phyloP scores from a whole-genome alignment of 1,140 invertebrate species.

The Lordiphosa collinella region DNA sequence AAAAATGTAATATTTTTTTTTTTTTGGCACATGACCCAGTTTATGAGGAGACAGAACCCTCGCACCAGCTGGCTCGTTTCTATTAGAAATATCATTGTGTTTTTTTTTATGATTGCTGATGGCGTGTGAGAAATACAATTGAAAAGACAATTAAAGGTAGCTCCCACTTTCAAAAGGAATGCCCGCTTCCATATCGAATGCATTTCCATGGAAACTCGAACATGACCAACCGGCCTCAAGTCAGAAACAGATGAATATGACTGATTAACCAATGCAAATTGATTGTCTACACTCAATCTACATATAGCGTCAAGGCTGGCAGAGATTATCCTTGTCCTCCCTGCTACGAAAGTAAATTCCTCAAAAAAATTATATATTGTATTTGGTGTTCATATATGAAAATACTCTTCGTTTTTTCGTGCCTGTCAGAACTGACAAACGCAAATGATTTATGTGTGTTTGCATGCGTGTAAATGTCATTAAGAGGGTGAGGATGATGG shows the following conservation, averaged over 20 bases:
- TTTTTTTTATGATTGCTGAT: conserved; percentile 11
- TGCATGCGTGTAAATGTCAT: conserved; percentile 78
- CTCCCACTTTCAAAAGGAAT: background rate
- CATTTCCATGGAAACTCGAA: conserved; percentile 1
- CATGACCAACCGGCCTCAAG: conserved; percentile 2
- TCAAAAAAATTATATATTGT: conserved; percentile 20
- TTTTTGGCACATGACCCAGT: conserved; percentile 53
- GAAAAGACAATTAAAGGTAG: conserved; percentile 10
- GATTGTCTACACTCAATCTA: conserved; percentile 65
- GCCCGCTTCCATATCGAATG: conserved; percentile 4
- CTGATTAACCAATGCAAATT: conserved; percentile 70
- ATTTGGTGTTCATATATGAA: conserved; percentile 22
- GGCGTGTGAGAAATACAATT: conserved; percentile 10
- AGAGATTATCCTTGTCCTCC: conserved; percentile 32
- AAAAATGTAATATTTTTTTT: conserved; percentile 8
- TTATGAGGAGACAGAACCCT: conserved; percentile 13
- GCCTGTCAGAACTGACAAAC: conserved; percentile 75
- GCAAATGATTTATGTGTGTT: conserved; percentile 78
- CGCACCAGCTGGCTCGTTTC: background rate
- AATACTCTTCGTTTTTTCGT: conserved; percentile 35
- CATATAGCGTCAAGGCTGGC: conserved; percentile 13
- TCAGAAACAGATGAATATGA: conserved; percentile 41
- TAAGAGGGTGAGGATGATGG: conserved; percentile 42
- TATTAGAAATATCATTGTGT: conserved; percentile 7
- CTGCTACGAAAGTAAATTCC: conserved; percentile 41